Evolutionary conservation across 2,113 vertebrate genomes (phyloP).

Genomic region (Ophiodon elongatus): DNA sequence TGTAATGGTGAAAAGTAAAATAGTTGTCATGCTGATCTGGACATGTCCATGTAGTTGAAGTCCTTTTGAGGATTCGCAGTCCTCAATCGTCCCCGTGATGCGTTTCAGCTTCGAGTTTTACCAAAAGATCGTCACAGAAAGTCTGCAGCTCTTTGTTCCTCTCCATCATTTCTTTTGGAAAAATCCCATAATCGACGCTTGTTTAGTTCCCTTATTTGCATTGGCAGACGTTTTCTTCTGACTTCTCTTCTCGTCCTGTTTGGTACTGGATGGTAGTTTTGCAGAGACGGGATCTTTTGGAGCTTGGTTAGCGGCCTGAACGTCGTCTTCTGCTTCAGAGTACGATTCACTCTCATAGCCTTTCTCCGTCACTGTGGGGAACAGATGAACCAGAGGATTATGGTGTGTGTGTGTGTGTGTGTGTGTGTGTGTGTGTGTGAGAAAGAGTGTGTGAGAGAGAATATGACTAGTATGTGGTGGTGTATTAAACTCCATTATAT

Average conservation of each 20-base stretch:
- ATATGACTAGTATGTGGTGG: not conserved
- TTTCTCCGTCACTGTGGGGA: conserved; percentile 93
- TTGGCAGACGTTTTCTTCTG: conserved; percentile 83
- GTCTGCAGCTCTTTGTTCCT: not conserved
- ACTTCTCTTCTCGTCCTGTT: conserved; percentile 87
- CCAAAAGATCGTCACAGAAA: not conserved
- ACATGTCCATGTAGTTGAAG: not conserved
- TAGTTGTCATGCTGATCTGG: not conserved
- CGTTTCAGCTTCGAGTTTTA: not conserved
- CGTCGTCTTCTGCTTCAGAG: conserved; percentile 90
- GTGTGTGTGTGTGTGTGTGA: no score
- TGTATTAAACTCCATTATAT: not conserved
- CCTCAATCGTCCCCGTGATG: not conserved
- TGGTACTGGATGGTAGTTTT: conserved; percentile 67
- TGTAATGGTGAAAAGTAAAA: not conserved
- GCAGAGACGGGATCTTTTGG: conserved; percentile 25
- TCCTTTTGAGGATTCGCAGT: not conserved
- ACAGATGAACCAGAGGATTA: not conserved
- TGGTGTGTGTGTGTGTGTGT: no score
- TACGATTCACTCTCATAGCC: conserved; percentile 93
- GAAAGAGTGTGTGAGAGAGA: no score
- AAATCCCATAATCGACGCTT: conserved; percentile 94
- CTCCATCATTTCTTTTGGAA: conserved; percentile 91
- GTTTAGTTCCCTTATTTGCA: conserved; percentile 87
- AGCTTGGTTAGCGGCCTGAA: conserved; percentile 67